A percentile compares a stretch with the other conserved stretches of the same genome.
Evolutionary conservation across 2,888 invertebrate genomes (phyloP).

Genomic region (Pollenia amentaria): DNA sequence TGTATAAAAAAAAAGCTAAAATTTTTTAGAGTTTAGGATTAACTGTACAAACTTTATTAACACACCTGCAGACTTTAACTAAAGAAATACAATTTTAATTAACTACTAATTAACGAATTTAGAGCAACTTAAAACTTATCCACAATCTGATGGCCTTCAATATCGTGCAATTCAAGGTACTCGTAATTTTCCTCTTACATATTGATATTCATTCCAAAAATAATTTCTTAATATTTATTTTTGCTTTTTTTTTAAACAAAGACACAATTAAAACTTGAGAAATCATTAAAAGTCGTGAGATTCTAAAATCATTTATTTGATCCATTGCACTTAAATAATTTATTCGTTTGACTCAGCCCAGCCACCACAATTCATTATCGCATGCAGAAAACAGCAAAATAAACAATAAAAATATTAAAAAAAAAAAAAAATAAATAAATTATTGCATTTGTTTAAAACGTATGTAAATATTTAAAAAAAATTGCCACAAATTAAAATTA

Average conservation of each 20-base stretch:
- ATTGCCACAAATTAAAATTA: conserved; percentile 63
- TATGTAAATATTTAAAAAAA: conserved; percentile 20
- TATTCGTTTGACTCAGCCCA: conserved; percentile 31
- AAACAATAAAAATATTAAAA: not conserved
- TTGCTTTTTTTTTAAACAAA: conserved; percentile 8
- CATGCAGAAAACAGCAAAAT: conserved; percentile 27
- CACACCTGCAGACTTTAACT: no score
- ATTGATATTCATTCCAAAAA: not conserved
- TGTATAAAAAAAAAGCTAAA: no score
- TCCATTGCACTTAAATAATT: conserved; percentile 23
- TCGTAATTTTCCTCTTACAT: not conserved
- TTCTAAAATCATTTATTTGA: conserved; percentile 36
- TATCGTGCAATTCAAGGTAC: conserved; percentile 31
- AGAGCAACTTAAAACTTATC: no score
- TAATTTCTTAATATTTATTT: conserved; percentile 15
- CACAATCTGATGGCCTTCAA: conserved; percentile 23
- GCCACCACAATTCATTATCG: conserved; percentile 55
- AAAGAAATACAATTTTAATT: no score
- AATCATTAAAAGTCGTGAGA: conserved; percentile 39
- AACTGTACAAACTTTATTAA: no score
- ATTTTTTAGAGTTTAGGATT: no score
- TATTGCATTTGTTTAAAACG: conserved; percentile 33
- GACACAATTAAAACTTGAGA: conserved; percentile 9
- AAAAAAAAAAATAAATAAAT: not conserved
- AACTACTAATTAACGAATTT: no score